A percentile compares a stretch with the other conserved stretches of the same genome.
Evolutionary conservation across 2,888 invertebrate genomes (phyloP).

Genomic region (Phasia obesa): DNA sequence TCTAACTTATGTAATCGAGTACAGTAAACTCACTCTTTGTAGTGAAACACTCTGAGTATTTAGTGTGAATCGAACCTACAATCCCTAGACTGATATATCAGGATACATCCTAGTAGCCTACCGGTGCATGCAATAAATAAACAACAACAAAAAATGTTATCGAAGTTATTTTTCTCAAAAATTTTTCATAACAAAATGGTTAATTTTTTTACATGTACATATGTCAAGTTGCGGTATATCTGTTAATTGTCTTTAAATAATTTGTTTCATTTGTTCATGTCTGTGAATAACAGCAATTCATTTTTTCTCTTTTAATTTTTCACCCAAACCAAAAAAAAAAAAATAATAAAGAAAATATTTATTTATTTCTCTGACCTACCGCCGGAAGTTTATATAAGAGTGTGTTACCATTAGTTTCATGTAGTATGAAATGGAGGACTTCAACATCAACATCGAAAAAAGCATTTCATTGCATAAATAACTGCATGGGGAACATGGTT

Average conservation of each 20-base stretch:
- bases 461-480: constrained; percentile 50
- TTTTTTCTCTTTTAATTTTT: constrained; percentile 37
- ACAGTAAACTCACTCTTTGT: no score
- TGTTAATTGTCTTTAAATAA: constrained; percentile 25
- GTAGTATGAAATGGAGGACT: constrained; percentile 24
- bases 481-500: constrained; percentile 50
- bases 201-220: no score
- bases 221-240: constrained; percentile 17
- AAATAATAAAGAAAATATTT: constrained; percentile 7
- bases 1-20: no score
- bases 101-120: no score
- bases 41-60: no score
- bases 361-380: constrained; percentile 58
- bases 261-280: constrained; percentile 30
- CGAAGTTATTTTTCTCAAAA: no score
- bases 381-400: constrained; percentile 66
- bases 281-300: constrained; percentile 8
- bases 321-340: no score
- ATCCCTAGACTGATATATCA: no score
- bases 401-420: constrained; percentile 41
- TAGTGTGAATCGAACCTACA: no score
- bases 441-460: constrained; percentile 19
- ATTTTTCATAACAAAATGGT: no score
- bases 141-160: no score
- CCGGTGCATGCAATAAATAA: no score